phyloP scores from a whole-genome alignment of 1,140 invertebrate genomes.

The Anthonomus grandis region DNA sequence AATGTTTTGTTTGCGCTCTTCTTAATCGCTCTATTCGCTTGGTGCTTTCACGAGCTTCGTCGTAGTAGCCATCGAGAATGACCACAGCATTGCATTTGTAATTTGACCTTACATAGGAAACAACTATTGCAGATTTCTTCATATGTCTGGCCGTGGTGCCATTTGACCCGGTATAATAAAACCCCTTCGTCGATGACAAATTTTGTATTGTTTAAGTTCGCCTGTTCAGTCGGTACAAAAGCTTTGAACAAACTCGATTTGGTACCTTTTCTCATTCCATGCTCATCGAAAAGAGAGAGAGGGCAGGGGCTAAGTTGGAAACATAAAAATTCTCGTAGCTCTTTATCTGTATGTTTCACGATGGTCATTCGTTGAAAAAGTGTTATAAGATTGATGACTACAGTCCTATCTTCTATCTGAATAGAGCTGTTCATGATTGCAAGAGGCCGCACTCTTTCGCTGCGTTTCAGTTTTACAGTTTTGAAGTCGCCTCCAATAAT shows the following conservation, averaged over 20 bases:
- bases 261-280: background rate
- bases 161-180: background rate
- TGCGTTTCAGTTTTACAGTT: background rate
- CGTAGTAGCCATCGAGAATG: background rate
- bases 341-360: background rate
- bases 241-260: background rate
- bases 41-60: constrained; percentile 4
- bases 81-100: background rate
- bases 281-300: background rate
- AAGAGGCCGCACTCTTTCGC: background rate
- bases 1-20: background rate
- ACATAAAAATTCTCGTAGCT: background rate
- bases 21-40: constrained; percentile 8
- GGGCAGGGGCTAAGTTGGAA: background rate
- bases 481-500: background rate
- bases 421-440: background rate
- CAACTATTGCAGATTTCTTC: no score
- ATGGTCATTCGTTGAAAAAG: background rate
- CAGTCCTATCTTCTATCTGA: background rate
- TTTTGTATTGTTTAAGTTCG: background rate
- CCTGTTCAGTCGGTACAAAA: background rate
- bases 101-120: background rate
- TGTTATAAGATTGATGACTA: background rate
- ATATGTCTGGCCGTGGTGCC: background rate
- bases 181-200: background rate